A percentile compares a stretch with the other conserved stretches of the same genome.
Conservation (phyloP, 2,113 vertebrate species). For the Lamprotornis superbus region DNA sequence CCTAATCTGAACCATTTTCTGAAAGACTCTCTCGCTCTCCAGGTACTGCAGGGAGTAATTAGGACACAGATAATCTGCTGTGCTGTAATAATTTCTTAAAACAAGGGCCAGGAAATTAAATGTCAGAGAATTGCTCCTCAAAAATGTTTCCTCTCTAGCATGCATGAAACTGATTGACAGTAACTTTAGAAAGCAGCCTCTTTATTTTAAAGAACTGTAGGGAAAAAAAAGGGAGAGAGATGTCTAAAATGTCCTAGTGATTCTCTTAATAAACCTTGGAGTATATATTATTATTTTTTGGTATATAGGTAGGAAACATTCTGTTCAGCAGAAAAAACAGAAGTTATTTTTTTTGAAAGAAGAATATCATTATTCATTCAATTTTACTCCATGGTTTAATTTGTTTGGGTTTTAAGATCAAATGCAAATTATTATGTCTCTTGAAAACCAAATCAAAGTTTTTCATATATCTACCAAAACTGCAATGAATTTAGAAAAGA, state of each 20-base stretch:
- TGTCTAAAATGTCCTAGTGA: not conserved
- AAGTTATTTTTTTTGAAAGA: not conserved
- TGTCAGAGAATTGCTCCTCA: not conserved
- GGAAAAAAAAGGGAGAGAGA: not conserved
- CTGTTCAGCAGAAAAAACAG: not conserved
- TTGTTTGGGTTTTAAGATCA: not conserved
- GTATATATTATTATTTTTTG: not conserved
- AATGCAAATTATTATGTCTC: not conserved
- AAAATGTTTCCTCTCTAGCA: not conserved
- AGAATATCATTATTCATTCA: not conserved
- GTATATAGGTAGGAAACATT: not conserved
- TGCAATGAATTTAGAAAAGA: not conserved
- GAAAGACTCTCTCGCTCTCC: not conserved
- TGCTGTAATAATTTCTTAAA: not conserved
- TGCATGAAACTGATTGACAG: not conserved
- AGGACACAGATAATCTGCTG: not conserved
- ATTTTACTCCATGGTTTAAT: not conserved
- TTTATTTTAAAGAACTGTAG: not conserved
- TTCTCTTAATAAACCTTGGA: not conserved
- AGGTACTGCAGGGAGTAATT: not conserved
- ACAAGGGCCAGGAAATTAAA: not conserved
- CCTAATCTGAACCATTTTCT: not conserved
- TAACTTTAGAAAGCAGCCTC: not conserved
- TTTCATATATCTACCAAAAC: not conserved
- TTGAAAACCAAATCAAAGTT: not conserved